Conservation (phyloP, 1,140 invertebrate species). For the Drosophila parabipectinata region DNA sequence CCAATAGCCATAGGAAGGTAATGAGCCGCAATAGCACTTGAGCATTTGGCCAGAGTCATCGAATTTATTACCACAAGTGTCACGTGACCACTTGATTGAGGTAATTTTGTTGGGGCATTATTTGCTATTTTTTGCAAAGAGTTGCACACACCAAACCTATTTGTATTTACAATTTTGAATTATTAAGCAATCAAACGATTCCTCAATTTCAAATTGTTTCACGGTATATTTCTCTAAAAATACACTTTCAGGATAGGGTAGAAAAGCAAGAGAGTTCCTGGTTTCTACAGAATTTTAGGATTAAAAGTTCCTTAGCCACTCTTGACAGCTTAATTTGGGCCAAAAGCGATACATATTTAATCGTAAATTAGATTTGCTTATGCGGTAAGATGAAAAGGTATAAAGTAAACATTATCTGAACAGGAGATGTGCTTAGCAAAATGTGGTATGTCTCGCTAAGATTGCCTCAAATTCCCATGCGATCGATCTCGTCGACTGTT, state of each 20-base stretch:
- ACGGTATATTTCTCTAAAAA: constrained; percentile 1
- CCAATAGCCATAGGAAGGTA: constrained; percentile 69
- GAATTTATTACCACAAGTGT: constrained; percentile 73
- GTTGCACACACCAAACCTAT: constrained; percentile 29
- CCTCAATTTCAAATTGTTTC: constrained; percentile 17
- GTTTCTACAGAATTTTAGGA: constrained; percentile 5
- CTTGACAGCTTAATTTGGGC: constrained; percentile 4
- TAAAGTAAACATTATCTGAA: constrained; percentile 36
- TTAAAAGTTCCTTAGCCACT: background rate
- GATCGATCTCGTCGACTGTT: constrained; percentile 35
- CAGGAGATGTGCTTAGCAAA: constrained; percentile 18
- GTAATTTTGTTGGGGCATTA: constrained; percentile 55
- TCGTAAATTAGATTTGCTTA: background rate
- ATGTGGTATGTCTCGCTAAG: constrained; percentile 26
- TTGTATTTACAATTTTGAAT: constrained; percentile 23
- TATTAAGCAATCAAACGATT: constrained; percentile 34
- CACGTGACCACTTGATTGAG: constrained; percentile 71
- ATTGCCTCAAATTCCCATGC: constrained; percentile 45
- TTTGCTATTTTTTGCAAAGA: constrained; percentile 61
- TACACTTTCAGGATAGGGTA: constrained; percentile 3
- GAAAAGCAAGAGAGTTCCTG: background rate
- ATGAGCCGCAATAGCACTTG: constrained; percentile 73
- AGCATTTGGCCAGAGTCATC: constrained; percentile 45
- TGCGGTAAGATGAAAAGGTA: constrained; percentile 37
- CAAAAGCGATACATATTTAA: constrained; percentile 1